Evolutionary conservation across 2,797 vertebrate genomes (phyloP), one percentile per base, ranked within the genome.

Genomic region (Sternarchorhynchus goeldii): DNA sequence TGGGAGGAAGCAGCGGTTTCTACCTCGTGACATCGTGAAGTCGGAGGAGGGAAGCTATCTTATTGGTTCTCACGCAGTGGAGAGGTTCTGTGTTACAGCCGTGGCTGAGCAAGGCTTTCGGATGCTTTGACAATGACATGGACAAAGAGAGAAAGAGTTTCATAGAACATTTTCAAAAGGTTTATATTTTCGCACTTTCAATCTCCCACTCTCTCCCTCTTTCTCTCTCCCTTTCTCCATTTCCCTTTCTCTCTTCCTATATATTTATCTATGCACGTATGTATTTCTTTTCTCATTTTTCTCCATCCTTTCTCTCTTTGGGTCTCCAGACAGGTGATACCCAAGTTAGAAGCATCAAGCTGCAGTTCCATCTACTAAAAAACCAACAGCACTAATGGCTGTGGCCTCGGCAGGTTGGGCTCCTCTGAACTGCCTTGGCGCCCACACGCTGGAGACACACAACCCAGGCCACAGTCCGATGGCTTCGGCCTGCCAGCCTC

Each of bases 71-170:
- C 95, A 88, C 0, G 2, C 75, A 81, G 88, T 71, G 83, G 90
- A 20, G 59, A 94, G 90, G 96, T 97, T 96, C 94, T 87, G 71
- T 84, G 88, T 87, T 84, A 84, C 2, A 2, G 79, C 69, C 92
- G 88, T 85, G 92, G 94, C 94, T 32, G 41, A 53, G 50, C 18
- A 7, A 34, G 29, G 32, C 17, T 55, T 55, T 68, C 17, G 17
- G 41, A 34, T 3, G 45, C 8, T 50, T 29, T 21, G 39, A 20
- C 39, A 68, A 1, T 21, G 39, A 67, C 7, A 12, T 29, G 45
- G 34, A 31, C 41, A 53, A 69, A 31, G 6, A 50, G 39, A 67
- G 39, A 41, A 8, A 69, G 68, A 50, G 31, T 57, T 70, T 70
- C 67, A 29, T 36, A 56, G 53, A 57, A 70, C 45, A 14, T 50